Evolutionary conservation across 2,888 invertebrate species (phyloP), one percentile per base, ranked within the genome.

Genomic region (Ornithoptera alexandrae): DNA sequence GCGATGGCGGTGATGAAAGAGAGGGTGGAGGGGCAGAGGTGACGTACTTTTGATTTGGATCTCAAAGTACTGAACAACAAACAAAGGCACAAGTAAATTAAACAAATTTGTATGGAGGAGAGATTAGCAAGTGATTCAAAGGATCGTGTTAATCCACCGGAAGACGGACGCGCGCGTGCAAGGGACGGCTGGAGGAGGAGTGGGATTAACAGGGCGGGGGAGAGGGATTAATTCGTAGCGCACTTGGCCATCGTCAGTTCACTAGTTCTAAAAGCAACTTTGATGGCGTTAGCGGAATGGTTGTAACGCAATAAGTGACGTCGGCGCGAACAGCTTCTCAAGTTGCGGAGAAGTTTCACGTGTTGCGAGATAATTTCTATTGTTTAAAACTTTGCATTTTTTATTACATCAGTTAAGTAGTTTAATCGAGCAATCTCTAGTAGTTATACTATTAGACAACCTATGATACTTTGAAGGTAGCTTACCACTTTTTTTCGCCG

Each of bases 141-240:
- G 62, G 62, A 22, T 56, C 42, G 42, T 62, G 62, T 62, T 67
- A 67, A 67, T 67, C 67, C 67, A 63, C 46, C 36, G 59, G 58
- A 58, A 63, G 63, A 1, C 42, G 62, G 46, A 5, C 39, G 39
- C 39, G 39, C 39, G 39, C 39, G 7, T 7, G 10, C 39, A 10
- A 10, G 39, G 1, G 8, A 10, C 39, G 39, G 7, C 39, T 1
- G 39, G 39, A 6, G 39, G 39, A 0, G 39, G 39, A 8, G 36
- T 8, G 2, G 50, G 62, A 59, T 68, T 63, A 58, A 58, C 50
- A 50, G 20, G 63, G 63, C 57, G 46, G 46, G 50, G 68, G 59
- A 59, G 30, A 30, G 30, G 30, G 30, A 30, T 30, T 68, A 50
- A 63, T 50, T 50, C 59, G 22, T n/a, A 24, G 42, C 46, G 46